phyloP scores from a whole-genome alignment of 2,113 vertebrate species.

The Desmodus rotundus region DNA sequence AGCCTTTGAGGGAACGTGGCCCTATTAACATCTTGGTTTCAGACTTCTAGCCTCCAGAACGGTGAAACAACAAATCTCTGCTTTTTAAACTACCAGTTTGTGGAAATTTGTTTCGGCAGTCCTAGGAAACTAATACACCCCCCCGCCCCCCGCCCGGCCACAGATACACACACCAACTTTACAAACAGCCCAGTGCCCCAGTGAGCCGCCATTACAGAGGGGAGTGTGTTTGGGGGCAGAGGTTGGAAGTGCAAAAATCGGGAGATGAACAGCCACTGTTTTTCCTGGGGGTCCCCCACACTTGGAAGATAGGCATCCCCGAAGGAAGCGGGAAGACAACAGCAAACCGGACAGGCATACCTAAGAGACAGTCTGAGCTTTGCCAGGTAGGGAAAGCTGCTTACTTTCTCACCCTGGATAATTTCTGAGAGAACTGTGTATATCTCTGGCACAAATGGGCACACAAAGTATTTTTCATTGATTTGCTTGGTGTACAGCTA shows the following conservation, averaged over 20 bases:
- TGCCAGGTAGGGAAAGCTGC: background rate
- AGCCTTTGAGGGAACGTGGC: background rate
- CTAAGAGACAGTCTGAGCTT: background rate
- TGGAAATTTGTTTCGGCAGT: background rate
- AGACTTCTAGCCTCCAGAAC: background rate
- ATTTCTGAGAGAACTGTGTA: slow-evolving; percentile 9
- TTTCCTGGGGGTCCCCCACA: background rate
- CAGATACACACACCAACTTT: background rate
- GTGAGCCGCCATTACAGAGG: background rate
- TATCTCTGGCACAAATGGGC: background rate
- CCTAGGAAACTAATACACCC: background rate
- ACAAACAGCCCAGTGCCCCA: background rate
- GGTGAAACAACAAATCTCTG: background rate
- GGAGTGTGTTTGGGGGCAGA: background rate
- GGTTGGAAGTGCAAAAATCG: background rate
- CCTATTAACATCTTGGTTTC: background rate
- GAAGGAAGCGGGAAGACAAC: background rate
- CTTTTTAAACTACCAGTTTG: background rate
- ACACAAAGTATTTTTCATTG: slow-evolving; percentile 25
- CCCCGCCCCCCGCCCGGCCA: rapidly evolving
- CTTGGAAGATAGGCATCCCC: background rate
- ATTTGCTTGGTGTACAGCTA: slow-evolving; percentile 42
- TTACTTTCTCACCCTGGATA: background rate
- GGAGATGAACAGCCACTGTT: background rate
- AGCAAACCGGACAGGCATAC: background rate